phyloP scores from a whole-genome alignment of 37 sponge, comb jelly and placozoan genomes.

The Crambe crambe region DNA sequence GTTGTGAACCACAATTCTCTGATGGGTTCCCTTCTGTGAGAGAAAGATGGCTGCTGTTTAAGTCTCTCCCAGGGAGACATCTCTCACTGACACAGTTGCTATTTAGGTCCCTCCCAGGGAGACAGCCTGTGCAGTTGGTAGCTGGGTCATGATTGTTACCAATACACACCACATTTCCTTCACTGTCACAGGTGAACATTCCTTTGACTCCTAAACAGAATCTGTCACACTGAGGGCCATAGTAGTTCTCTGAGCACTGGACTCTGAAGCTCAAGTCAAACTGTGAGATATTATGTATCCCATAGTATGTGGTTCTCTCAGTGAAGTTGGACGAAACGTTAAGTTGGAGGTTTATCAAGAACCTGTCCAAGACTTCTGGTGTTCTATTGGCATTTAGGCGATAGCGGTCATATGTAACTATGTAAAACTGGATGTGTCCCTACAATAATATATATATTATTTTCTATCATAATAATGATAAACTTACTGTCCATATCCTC shows the following conservation, averaged over 20 bases:
- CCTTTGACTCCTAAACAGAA: not conserved
- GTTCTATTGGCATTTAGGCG: not conserved
- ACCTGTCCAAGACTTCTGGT: not conserved
- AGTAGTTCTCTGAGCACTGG: constrained; percentile 4
- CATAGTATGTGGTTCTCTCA: not conserved
- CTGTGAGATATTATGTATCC: not conserved
- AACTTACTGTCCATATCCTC: not conserved
- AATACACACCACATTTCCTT: not conserved
- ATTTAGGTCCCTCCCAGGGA: not conserved
- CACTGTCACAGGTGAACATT: not conserved
- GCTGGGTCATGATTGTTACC: not conserved
- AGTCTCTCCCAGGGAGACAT: too few species aligned
- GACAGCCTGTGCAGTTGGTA: not conserved
- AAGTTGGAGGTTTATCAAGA: not conserved
- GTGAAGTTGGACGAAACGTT: not conserved
- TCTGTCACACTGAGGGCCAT: not conserved
- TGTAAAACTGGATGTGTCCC: not conserved
- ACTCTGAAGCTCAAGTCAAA: constrained; percentile 1
- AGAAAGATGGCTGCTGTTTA: not conserved
- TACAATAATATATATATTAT: not conserved
- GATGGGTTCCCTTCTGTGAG: too few species aligned
- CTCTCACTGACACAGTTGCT: too few species aligned
- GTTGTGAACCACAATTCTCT: too few species aligned
- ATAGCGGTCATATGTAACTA: not conserved
- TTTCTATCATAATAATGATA: not conserved